Evolutionary conservation across 2,888 invertebrate species (phyloP).

Genomic region (Ochropleura leucogaster): DNA sequence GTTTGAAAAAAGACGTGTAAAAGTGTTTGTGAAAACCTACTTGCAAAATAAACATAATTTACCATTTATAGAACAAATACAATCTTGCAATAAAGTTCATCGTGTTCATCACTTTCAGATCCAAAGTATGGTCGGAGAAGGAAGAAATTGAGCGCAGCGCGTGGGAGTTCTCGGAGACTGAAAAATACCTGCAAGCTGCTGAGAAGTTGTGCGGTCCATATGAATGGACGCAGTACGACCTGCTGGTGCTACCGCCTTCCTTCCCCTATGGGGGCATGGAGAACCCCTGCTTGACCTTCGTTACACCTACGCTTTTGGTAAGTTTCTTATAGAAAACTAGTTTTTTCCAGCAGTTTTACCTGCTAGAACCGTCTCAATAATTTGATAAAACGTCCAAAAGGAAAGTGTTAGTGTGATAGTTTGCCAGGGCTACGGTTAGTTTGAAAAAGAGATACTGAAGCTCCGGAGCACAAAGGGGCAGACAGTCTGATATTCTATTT

Average conservation of each 20-base stretch:
- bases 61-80: background rate
- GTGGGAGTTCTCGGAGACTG: conserved; percentile 97
- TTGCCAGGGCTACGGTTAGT: too few species aligned
- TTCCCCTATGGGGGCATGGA: conserved; percentile 99
- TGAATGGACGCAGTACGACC: conserved; percentile 97
- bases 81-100: background rate
- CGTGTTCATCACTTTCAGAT: conserved; percentile 82
- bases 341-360: background rate
- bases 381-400: background rate
- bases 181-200: conserved; percentile 95
- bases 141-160: conserved; percentile 95
- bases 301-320: conserved; percentile 97
- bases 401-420: background rate
- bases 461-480: too few species aligned
- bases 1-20: too few species aligned
- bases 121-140: conserved; percentile 97
- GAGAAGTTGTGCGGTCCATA: conserved; percentile 96
- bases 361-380: background rate
- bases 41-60: too few species aligned
- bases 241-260: conserved; percentile 97
- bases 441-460: too few species aligned
- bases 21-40: too few species aligned
- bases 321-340: conserved; percentile 64
- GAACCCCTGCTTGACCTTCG: conserved; percentile 98
- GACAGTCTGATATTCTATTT: too few species aligned